Base-by-base conservation (phyloP, 92 coral and sea anemone species). In the Muricea muricata region DNA sequence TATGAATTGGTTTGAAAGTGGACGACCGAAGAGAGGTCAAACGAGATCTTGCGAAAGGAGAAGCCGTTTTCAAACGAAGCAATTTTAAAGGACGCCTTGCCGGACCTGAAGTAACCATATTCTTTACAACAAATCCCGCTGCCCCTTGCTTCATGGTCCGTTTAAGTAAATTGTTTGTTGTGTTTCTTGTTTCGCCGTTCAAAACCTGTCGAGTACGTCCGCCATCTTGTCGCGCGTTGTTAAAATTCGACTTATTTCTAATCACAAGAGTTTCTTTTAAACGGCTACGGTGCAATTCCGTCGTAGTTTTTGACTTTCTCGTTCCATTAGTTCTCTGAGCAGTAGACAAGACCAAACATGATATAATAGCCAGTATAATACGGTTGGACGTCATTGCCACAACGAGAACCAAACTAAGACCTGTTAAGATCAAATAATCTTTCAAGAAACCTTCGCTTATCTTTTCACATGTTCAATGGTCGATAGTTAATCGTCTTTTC, bases 1-100 rank as follows among this genome's bases (percentile, higher is more conserved):
- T 89, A 77, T 96, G 99, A 73, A 96, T 93, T 3, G 99, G 97
- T 67, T 96, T 96, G 56, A 92, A 78, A 15, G 93, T 78, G 15
- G 83, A 57, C 4, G 83, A 78, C 7, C 54, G 83, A 78, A 78
- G 71, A 1, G 83, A 56, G 20, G 46, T 78, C 55, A 78, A 78
- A 57, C 83, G 71, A 7, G 83, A 78, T 13, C 71, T 57, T 14
- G 14, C 54, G 18, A 58, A 39, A 10, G 83, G 83, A 1, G 71
- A 33, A 56, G 48, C 63, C 21, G 69, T 42, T 20, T 65, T 61
- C 20, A 78, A n/a, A 17, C 34, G 71, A 33, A 56, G 97, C 24
- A 81, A 65, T 17, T 82, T 87, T 28, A 88, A 75, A 4, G 89
- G 76, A 34, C 78, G 82, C 41, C 92, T 34, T 21, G 40, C 28